Evolutionary conservation across 2,113 vertebrate genomes (phyloP).

Genomic region (Catharus fuscescens): DNA sequence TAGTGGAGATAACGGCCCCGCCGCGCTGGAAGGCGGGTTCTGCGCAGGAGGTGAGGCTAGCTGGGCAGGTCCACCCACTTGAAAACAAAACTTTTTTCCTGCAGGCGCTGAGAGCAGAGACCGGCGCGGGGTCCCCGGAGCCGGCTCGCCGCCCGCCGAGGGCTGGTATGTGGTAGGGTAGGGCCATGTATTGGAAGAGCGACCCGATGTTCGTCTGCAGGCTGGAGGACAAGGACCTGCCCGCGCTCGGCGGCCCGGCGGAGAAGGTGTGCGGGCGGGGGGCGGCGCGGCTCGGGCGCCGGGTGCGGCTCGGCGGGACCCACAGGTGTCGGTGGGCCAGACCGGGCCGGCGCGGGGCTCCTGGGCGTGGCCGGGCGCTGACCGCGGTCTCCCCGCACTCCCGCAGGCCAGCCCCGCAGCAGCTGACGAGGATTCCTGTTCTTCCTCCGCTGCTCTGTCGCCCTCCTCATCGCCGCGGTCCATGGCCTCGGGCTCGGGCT

Average conservation of each 20-base stretch:
- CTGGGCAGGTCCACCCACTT: slow-evolving; percentile 71
- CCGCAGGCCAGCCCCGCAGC: slow-evolving; percentile 80
- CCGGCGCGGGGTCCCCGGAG: slow-evolving; percentile 18
- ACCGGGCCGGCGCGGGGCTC: neutral
- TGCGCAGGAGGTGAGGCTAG: slow-evolving; percentile 81
- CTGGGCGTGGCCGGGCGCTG: neutral
- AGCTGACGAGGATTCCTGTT: slow-evolving; percentile 82
- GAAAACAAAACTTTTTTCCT: slow-evolving; percentile 75
- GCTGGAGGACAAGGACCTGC: slow-evolving; percentile 76
- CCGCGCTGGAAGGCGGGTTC: slow-evolving; percentile 73
- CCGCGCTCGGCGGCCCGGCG: slow-evolving; percentile 68
- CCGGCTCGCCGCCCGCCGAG: neutral
- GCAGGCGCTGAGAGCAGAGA: slow-evolving; percentile 63
- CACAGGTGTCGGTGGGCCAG: neutral
- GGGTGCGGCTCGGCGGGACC: slow-evolving; percentile 17
- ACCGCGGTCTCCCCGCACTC: neutral
- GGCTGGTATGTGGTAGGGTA: slow-evolving; percentile 67
- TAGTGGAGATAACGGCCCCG: slow-evolving; percentile 37
- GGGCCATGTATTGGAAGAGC: slow-evolving; percentile 92
- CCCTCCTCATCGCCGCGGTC: slow-evolving; percentile 86
- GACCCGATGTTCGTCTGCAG: slow-evolving; percentile 83
- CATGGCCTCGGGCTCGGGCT: slow-evolving; percentile 85
- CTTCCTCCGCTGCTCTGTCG: slow-evolving; percentile 80
- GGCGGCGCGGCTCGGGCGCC: slow-evolving; percentile 58
- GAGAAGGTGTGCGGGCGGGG: slow-evolving; percentile 81